A percentile compares a stretch with the other conserved stretches of the same genome.
Conservation (phyloP, 2,797 vertebrate genomes). For the Lepilemur septentrionalis region DNA sequence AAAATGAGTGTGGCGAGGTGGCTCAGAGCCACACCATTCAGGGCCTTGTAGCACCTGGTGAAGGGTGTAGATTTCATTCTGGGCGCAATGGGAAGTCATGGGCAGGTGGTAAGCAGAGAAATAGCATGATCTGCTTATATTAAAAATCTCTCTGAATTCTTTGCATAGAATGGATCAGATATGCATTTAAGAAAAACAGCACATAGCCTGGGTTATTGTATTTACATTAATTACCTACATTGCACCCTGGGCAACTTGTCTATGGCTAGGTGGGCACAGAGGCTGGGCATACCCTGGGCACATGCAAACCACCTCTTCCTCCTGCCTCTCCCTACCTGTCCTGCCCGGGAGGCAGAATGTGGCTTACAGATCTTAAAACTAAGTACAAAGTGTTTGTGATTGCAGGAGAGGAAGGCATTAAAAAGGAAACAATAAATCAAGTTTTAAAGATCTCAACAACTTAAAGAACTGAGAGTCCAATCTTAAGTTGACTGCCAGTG, state of each 20-base stretch:
- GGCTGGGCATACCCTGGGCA: not conserved
- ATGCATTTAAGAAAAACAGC: not conserved
- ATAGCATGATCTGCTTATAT: not conserved
- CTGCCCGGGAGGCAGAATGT: not conserved
- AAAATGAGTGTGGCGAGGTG: not conserved
- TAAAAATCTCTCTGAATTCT: not conserved
- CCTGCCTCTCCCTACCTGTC: not conserved
- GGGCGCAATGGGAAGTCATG: not conserved
- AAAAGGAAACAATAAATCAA: slow-evolving; percentile 15
- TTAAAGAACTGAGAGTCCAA: slow-evolving; percentile 2
- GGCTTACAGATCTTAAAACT: not conserved
- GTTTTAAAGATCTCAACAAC: slow-evolving; percentile 7
- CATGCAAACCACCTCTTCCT: not conserved
- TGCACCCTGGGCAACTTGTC: not conserved
- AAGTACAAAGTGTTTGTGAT: not conserved
- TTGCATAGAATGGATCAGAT: not conserved
- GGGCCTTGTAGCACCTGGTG: not conserved
- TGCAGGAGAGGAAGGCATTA: not conserved
- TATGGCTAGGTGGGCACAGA: not conserved
- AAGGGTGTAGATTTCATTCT: not conserved
- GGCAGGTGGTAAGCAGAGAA: not conserved
- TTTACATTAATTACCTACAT: not conserved
- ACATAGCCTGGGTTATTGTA: not conserved
- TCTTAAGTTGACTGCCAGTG: not conserved
- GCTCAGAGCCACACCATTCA: not conserved